Base-by-base conservation (phyloP, 2,888 invertebrate genomes). In the Hydrotaea diabolus region DNA sequence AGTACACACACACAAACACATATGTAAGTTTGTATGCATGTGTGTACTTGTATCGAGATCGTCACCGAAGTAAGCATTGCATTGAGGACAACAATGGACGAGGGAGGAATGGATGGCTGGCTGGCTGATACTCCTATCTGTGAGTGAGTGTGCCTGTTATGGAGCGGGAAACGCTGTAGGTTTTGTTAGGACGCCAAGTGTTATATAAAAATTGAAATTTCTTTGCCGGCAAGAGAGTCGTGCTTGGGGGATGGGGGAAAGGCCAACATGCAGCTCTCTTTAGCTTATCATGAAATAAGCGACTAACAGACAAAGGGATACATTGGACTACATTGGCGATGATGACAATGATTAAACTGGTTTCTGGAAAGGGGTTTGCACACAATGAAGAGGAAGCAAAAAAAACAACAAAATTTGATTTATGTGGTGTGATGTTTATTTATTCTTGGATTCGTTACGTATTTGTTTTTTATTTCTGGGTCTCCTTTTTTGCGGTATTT, bases 121-220 rank as follows among this genome's bases (percentile, higher is more conserved):
- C n/a, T n/a, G n/a, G n/a, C n/a, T n/a, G n/a, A n/a, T n/a, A n/a
- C n/a, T n/a, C n/a, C n/a, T n/a, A n/a, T n/a, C n/a, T n/a, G n/a
- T n/a, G 21, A n/a, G 2, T 15, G 39, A 46, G 62, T 59, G 21
- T 23, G 0, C 49, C 23, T 49, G 13, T n/a, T 17, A 0, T n/a
- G 13, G 19, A 19, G 5, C 21, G 23, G 23, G 19, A 13, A n/a
- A n/a, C n/a, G n/a, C n/a, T 1, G 59, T 21, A 13, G 23, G 26
- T 23, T 15, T 0, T 13, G 21, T 19, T 17, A 59, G 59, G 59
- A 21, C 13, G 26, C 21, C 11, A 23, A 26, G 59, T 59, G 59
- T 59, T 59, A 59, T 59, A 59, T 59, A 59, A 59, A 59, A 59
- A 59, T 59, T 59, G 59, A 59, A 59, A 59, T 59, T 59, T 59